These are phyloP conservation scores for Typhlomys cinereus DNA, from an alignment of 2,113 vertebrate genomes.

Conservation along the genomic window DNA sequence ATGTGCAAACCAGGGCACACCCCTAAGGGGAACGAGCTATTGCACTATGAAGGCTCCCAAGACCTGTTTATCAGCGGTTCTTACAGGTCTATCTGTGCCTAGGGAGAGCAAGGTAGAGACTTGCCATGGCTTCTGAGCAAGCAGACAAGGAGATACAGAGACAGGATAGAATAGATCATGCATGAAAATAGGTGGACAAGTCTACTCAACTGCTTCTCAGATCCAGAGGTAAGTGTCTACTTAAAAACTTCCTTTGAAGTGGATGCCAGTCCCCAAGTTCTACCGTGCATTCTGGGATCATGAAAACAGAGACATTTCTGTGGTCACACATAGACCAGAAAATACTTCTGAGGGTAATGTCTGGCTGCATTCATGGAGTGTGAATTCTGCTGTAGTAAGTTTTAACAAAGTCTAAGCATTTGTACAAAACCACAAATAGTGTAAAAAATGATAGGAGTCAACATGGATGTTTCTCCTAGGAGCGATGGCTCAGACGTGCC, in stretches of 20 bases:
- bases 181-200: not conserved
- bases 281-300: not conserved
- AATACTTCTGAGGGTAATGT: slow-evolving; percentile 26
- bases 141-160: not conserved
- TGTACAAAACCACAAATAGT: not conserved
- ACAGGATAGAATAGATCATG: not conserved
- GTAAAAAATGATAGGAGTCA: not conserved
- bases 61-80: not conserved
- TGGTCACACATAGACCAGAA: slow-evolving; percentile 50
- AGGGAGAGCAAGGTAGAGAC: not conserved
- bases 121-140: not conserved
- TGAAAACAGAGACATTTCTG: slow-evolving; percentile 34
- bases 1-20: not conserved
- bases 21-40: not conserved
- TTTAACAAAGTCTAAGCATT: not conserved
- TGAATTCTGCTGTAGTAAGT: slow-evolving; percentile 30
- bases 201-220: not conserved
- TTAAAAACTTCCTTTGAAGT: slow-evolving; percentile 45
- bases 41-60: not conserved
- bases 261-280: not conserved
- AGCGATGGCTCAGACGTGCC: not conserved
- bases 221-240: not conserved
- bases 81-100: not conserved
- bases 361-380: not conserved
- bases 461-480: not conserved